Conservation (phyloP, 1,140 invertebrate species). For the Cherax destructor region DNA sequence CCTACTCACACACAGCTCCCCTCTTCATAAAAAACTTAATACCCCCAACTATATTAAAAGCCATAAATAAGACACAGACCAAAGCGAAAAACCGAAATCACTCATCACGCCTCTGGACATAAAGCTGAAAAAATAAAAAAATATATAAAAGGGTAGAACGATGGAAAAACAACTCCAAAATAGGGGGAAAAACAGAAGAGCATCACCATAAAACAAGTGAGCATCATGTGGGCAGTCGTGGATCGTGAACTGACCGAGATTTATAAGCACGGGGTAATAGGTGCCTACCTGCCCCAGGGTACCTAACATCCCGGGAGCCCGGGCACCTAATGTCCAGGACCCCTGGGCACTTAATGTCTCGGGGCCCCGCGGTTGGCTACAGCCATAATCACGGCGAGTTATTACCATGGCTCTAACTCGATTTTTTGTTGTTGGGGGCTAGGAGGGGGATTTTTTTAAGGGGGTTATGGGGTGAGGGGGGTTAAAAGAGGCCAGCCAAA, state of each 20-base stretch:
- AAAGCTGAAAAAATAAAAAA: no score
- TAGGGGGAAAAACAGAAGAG: neutral
- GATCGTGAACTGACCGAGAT: neutral
- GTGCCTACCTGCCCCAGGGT: conserved; percentile 13
- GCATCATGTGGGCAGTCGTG: neutral
- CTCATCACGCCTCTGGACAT: no score
- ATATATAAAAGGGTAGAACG: no score
- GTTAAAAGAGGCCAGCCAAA: neutral
- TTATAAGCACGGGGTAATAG: conserved; percentile 18
- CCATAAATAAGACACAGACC: no score
- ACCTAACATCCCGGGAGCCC: neutral
- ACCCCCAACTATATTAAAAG: no score
- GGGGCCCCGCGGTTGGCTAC: neutral
- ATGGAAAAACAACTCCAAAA: no score
- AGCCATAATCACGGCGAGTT: conserved; percentile 37
- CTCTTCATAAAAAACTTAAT: no score
- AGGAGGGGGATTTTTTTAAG: no score
- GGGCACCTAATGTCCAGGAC: no score
- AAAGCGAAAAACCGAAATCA: no score
- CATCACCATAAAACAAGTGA: neutral
- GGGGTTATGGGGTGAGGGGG: neutral
- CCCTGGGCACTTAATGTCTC: no score
- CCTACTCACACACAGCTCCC: no score
- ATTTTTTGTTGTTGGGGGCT: neutral
- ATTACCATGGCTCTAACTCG: conserved; percentile 1